phyloP scores from a whole-genome alignment of 1,140 invertebrate species.

The Nautilus pompilius region DNA sequence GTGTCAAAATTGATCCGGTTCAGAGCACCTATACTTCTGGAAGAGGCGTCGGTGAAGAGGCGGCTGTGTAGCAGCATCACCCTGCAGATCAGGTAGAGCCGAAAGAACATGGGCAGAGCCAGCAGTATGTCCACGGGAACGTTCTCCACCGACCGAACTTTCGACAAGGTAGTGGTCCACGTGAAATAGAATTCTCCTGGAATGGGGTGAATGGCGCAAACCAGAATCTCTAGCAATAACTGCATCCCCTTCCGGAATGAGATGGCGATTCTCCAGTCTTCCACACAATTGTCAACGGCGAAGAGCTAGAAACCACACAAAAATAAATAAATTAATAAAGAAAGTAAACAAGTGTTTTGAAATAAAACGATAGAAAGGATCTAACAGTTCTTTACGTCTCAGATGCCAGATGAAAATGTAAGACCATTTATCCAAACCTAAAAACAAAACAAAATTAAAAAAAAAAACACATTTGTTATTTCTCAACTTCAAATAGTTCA shows the following conservation, averaged over 20 bases:
- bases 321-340: background rate
- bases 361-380: too few relatives aligned
- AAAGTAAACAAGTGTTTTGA: too few relatives aligned
- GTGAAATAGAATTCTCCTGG: conserved; percentile 93
- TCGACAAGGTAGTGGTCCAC: conserved; percentile 85
- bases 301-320: conserved; percentile 40
- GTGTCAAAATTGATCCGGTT: conserved; percentile 99
- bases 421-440: too few relatives aligned
- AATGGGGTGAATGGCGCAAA: conserved; percentile 96
- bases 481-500: too few relatives aligned
- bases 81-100: conserved; percentile 97
- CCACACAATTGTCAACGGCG: conserved; percentile 81
- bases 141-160: conserved; percentile 21
- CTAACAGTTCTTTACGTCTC: too few relatives aligned
- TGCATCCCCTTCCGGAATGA: conserved; percentile 93
- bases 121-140: conserved; percentile 79
- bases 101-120: conserved; percentile 98
- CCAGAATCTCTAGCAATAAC: conserved; percentile 86
- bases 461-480: too few relatives aligned
- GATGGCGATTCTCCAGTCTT: conserved; percentile 99
- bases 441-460: too few relatives aligned
- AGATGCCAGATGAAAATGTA: too few relatives aligned
- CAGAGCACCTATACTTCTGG: conserved; percentile 81
- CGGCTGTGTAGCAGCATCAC: conserved; percentile 99
- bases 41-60: conserved; percentile 97